Conservation (phyloP, 2,888 invertebrate genomes). For the Mythimna lalbum region DNA sequence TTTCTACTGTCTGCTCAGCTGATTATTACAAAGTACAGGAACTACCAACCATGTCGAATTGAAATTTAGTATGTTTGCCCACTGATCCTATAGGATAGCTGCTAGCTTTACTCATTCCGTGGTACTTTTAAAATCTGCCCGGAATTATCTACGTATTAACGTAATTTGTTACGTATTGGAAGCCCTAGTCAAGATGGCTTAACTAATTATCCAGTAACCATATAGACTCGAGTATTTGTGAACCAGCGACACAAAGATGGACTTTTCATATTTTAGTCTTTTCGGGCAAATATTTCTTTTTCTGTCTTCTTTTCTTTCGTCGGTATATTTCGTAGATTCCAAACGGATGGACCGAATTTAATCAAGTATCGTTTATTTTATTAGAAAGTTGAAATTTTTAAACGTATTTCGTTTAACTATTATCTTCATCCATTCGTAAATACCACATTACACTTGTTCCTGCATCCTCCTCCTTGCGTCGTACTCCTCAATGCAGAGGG, state of each 20-base stretch:
- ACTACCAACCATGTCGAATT: no score
- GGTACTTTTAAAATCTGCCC: background rate
- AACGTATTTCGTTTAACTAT: background rate
- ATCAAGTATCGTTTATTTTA: background rate
- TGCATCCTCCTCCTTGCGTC: no score
- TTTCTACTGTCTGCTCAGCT: no score
- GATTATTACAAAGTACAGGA: no score
- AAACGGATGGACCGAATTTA: background rate
- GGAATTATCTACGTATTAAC: slow-evolving; percentile 1
- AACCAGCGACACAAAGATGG: background rate
- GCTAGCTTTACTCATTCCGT: no score
- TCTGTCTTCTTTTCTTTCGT: no score
- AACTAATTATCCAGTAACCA: background rate
- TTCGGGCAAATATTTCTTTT: no score
- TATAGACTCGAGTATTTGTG: background rate
- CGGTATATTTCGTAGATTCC: background rate
- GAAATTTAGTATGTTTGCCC: no score
- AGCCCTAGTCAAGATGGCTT: slow-evolving; percentile 1
- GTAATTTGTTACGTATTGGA: background rate
- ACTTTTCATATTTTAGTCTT: no score
- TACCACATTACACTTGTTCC: background rate
- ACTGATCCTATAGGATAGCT: no score
- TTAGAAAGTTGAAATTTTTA: background rate
- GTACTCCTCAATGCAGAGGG: no score
- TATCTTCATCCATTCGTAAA: background rate